Evolutionary conservation across 2,797 vertebrate species (phyloP).

Genomic region (Alauda arvensis): DNA sequence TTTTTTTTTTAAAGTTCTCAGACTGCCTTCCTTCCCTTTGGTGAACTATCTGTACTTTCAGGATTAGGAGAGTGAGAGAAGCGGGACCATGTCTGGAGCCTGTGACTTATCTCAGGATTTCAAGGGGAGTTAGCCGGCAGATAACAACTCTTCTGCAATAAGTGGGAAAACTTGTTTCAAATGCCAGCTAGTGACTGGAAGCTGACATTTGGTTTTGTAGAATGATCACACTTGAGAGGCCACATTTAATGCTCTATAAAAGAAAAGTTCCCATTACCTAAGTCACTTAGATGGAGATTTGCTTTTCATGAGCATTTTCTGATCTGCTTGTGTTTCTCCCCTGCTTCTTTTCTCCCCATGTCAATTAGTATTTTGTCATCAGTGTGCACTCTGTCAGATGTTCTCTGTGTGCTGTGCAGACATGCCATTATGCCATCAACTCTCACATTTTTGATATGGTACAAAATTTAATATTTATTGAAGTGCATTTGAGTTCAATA

Average conservation of each 20-base stretch:
- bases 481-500: background rate
- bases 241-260: slow-evolving; percentile 4
- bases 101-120: slow-evolving; percentile 46
- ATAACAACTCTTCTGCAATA: slow-evolving; percentile 32
- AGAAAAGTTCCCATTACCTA: slow-evolving; percentile 29
- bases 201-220: slow-evolving; percentile 14
- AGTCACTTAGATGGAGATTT: slow-evolving; percentile 6
- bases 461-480: slow-evolving; percentile 11
- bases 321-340: background rate
- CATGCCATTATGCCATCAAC: background rate
- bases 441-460: background rate
- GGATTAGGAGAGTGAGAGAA: slow-evolving; percentile 7
- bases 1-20: background rate
- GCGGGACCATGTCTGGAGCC: background rate
- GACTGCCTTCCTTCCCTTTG: slow-evolving; percentile 12
- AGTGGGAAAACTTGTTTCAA: slow-evolving; percentile 49
- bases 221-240: slow-evolving; percentile 12
- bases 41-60: slow-evolving; percentile 24
- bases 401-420: background rate
- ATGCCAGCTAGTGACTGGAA: slow-evolving; percentile 34
- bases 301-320: background rate
- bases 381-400: background rate
- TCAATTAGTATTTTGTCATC: slow-evolving; percentile 14
- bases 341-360: background rate
- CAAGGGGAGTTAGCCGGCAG: slow-evolving; percentile 30